Conservation (phyloP, 1,140 invertebrate genomes). For the Babylonia areolata region DNA sequence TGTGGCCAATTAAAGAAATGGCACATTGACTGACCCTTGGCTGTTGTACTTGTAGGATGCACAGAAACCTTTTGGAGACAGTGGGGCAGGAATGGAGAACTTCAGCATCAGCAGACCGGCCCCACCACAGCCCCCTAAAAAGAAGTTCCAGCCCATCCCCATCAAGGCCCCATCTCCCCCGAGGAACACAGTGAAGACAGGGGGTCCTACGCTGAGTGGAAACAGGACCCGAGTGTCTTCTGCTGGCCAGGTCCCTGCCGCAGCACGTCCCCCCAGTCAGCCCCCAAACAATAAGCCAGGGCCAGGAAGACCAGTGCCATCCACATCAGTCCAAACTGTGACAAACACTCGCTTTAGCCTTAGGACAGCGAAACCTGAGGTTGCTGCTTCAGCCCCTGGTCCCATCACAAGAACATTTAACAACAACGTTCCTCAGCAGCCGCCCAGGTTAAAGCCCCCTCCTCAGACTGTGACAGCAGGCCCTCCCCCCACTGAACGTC, state of each 20-base stretch:
- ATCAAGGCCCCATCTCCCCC: background rate
- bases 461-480: background rate
- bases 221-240: background rate
- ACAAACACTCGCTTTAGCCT: background rate
- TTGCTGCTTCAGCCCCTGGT: background rate
- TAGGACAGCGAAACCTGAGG: background rate
- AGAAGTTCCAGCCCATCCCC: constrained; percentile 2
- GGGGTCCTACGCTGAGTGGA: background rate
- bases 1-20: too few species aligned
- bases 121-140: background rate
- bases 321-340: background rate
- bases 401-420: background rate
- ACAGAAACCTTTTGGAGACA: background rate
- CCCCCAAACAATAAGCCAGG: background rate
- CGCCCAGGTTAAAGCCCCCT: background rate
- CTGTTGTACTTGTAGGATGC: too few species aligned
- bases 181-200: background rate
- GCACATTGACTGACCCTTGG: too few species aligned
- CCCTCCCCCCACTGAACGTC: background rate
- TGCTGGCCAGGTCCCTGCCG: background rate
- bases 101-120: background rate
- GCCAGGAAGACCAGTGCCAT: background rate
- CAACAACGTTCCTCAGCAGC: background rate
- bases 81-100: background rate
- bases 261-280: background rate